Conservation (phyloP, 2,113 vertebrate genomes). For the Lagopus leucura region DNA sequence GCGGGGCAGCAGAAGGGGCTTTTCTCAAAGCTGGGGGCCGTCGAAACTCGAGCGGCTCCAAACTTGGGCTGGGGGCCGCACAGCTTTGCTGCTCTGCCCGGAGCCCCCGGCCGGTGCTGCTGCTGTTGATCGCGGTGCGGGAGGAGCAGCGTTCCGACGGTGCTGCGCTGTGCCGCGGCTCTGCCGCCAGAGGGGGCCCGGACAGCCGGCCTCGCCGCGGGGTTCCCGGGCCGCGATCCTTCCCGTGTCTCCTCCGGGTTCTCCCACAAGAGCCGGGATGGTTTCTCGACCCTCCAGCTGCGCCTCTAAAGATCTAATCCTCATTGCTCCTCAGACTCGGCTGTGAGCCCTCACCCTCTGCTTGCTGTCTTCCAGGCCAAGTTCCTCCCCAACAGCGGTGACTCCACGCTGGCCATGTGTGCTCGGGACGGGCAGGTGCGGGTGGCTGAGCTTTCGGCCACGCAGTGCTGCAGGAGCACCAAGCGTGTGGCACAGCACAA, state of each 20-base stretch:
- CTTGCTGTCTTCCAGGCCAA: conserved; percentile 82
- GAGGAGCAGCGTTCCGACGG: neutral
- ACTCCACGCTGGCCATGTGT: conserved; percentile 95
- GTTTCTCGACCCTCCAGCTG: accelerated
- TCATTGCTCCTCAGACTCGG: accelerated
- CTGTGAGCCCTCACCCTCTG: accelerated
- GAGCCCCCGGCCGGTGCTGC: neutral
- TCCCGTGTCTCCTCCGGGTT: neutral
- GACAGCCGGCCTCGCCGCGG: no score
- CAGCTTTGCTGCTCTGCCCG: no score
- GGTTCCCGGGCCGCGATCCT: neutral
- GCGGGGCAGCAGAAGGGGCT: neutral
- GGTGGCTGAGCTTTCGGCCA: conserved; percentile 93
- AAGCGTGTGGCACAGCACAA: conserved; percentile 96
- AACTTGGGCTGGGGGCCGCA: neutral
- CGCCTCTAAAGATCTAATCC: neutral
- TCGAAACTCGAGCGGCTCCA: neutral
- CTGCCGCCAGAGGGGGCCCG: neutral
- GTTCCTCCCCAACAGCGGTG: conserved; percentile 96
- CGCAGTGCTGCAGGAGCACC: conserved; percentile 95
- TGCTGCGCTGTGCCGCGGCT: accelerated
- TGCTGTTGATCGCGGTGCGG: neutral
- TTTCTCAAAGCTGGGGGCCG: neutral
- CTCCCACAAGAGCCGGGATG: accelerated
- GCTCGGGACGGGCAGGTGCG: conserved; percentile 94